Percentiles rank a stretch among this genome's conserved stretches.
phyloP scores from a whole-genome alignment of 1,140 invertebrate species.

The Andrena cerasifolii region DNA sequence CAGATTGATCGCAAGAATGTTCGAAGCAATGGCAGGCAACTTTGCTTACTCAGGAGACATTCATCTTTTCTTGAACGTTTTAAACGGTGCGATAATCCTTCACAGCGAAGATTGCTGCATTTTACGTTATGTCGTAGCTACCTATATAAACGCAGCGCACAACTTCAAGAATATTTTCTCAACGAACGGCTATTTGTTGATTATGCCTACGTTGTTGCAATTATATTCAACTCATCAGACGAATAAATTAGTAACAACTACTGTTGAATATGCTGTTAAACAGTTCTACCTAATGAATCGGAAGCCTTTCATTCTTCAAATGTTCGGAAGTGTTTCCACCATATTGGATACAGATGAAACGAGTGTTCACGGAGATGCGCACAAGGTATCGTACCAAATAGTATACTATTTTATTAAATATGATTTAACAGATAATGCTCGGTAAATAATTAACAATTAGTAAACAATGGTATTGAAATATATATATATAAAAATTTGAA shows the following conservation, averaged over 20 bases:
- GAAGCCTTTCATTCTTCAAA: slow-evolving; percentile 99
- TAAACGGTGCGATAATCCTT: slow-evolving; percentile 98
- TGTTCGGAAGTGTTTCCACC: slow-evolving; percentile 99
- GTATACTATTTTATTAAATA: not conserved
- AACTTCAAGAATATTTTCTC: slow-evolving; percentile 99
- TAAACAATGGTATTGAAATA: slow-evolving; percentile 8
- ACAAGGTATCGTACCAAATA: slow-evolving; percentile 84
- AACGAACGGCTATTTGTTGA: slow-evolving; percentile 97
- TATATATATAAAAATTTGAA: not conserved
- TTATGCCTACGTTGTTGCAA: slow-evolving; percentile 98
- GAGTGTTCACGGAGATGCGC: slow-evolving; percentile 92
- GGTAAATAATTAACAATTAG: no score
- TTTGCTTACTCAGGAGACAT: slow-evolving; percentile 99
- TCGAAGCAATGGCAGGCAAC: slow-evolving; percentile 99
- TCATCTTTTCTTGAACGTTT: slow-evolving; percentile 98
- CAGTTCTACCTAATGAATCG: slow-evolving; percentile 99
- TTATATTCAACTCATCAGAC: slow-evolving; percentile 99
- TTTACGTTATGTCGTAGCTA: slow-evolving; percentile 96
- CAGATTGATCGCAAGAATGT: slow-evolving; percentile 97
- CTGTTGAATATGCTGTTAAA: slow-evolving; percentile 98
- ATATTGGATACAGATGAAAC: slow-evolving; percentile 97
- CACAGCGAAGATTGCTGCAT: slow-evolving; percentile 98
- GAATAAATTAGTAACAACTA: slow-evolving; percentile 96
- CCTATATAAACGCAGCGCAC: slow-evolving; percentile 98
- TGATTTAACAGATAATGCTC: no score